phyloP scores from a whole-genome alignment of 2,797 vertebrate genomes.

The Dipus sagitta region DNA sequence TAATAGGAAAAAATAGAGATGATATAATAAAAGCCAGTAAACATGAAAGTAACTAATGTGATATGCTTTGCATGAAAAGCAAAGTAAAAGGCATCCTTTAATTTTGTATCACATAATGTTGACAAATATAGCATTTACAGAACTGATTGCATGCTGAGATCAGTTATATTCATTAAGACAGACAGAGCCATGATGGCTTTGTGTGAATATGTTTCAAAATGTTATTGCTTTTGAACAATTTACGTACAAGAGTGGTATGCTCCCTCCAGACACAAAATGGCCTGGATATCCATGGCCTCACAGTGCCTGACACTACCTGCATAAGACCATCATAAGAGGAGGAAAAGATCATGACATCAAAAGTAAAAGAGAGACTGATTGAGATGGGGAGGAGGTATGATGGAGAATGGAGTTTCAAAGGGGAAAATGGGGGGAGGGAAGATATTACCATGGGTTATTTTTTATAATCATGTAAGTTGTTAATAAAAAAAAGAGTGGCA shows the following conservation, averaged over 20 bases:
- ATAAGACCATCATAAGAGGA: too few species aligned
- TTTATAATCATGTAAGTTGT: too few species aligned
- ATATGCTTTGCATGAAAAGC: neutral
- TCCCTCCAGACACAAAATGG: too few species aligned
- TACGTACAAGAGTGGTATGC: neutral
- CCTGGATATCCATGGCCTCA: too few species aligned
- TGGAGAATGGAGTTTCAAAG: too few species aligned
- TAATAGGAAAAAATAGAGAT: slow-evolving; percentile 64
- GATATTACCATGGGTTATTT: too few species aligned
- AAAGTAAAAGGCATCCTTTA: slow-evolving; percentile 50
- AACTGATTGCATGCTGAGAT: neutral
- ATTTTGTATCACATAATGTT: slow-evolving; percentile 68
- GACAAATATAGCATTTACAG: slow-evolving; percentile 40
- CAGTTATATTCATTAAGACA: neutral
- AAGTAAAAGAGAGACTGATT: too few species aligned
- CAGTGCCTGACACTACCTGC: too few species aligned
- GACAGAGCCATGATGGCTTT: neutral
- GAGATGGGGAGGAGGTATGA: too few species aligned
- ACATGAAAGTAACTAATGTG: slow-evolving; percentile 56
- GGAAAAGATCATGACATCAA: too few species aligned
- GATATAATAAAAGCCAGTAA: slow-evolving; percentile 62
- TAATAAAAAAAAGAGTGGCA: too few species aligned
- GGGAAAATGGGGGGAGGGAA: too few species aligned
- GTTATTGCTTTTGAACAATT: neutral
- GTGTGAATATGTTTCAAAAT: neutral